Evolutionary conservation across 2,113 vertebrate genomes (phyloP).

Genomic region (Onychostruthus taczanowskii): DNA sequence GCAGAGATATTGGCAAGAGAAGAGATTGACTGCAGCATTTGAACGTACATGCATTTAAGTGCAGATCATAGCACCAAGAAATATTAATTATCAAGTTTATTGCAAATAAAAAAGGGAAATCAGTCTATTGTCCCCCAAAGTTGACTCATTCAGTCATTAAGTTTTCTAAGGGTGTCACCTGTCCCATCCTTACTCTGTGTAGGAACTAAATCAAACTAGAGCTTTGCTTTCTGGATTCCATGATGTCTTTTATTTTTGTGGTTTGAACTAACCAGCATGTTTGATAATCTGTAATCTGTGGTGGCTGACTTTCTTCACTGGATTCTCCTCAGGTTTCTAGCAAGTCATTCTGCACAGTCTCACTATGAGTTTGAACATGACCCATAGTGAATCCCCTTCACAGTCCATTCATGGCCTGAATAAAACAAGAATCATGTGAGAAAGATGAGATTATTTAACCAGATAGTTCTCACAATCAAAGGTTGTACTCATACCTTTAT

Average conservation of each 20-base stretch:
- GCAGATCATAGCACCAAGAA: not conserved
- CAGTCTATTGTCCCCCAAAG: not conserved
- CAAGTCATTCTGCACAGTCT: not conserved
- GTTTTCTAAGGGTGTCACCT: not conserved
- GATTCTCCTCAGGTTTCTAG: not conserved
- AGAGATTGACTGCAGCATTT: not conserved
- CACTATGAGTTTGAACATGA: not conserved
- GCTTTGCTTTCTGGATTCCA: not conserved
- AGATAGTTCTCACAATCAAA: not conserved
- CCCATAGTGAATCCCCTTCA: not conserved
- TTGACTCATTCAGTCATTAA: not conserved
- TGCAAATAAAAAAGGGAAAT: not conserved
- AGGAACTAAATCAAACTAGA: not conserved
- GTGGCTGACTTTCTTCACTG: not conserved
- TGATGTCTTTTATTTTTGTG: not conserved
- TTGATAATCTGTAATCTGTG: not conserved
- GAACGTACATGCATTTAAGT: not conserved
- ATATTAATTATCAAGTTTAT: not conserved
- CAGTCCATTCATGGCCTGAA: not conserved
- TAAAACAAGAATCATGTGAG: not conserved
- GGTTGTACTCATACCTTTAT: not conserved
- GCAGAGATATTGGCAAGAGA: not conserved
- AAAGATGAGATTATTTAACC: not conserved
- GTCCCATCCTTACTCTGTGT: not conserved
- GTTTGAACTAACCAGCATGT: not conserved